Conservation (phyloP, 2,797 vertebrate species). For the Adelosebastes latens region DNA sequence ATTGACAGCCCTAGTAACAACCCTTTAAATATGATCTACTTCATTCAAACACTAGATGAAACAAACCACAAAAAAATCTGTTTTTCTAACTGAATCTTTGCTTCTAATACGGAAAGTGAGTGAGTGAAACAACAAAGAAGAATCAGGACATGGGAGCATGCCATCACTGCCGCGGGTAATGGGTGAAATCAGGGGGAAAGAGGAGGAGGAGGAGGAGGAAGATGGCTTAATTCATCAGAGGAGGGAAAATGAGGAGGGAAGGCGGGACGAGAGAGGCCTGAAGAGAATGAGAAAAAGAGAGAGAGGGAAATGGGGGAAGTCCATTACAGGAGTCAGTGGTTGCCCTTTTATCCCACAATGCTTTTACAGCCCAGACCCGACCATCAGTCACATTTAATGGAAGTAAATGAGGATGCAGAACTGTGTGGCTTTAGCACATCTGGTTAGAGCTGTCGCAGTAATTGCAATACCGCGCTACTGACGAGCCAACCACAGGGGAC, state of each 20-base stretch:
- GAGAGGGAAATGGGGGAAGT: neutral
- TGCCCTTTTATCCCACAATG: neutral
- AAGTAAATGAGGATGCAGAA: neutral
- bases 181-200: slow-evolving; percentile 30
- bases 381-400: neutral
- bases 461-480: too few relatives aligned
- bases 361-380: neutral
- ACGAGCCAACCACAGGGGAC: too few relatives aligned
- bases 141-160: neutral
- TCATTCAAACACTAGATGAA: neutral
- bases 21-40: neutral
- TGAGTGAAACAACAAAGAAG: neutral
- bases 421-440: neutral
- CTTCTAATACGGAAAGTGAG: neutral
- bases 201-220: neutral
- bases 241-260: neutral
- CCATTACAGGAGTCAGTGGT: neutral
- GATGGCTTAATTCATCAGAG: slow-evolving; percentile 1
- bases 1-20: too few relatives aligned
- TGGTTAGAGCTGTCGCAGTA: neutral
- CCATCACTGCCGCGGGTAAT: slow-evolving; percentile 18
- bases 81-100: neutral
- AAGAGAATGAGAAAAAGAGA: neutral
- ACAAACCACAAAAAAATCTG: neutral
- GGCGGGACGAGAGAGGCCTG: neutral